These are phyloP conservation scores for Prunella himalayana DNA, from an alignment of 2,113 vertebrate species.

Conservation along the genomic window DNA sequence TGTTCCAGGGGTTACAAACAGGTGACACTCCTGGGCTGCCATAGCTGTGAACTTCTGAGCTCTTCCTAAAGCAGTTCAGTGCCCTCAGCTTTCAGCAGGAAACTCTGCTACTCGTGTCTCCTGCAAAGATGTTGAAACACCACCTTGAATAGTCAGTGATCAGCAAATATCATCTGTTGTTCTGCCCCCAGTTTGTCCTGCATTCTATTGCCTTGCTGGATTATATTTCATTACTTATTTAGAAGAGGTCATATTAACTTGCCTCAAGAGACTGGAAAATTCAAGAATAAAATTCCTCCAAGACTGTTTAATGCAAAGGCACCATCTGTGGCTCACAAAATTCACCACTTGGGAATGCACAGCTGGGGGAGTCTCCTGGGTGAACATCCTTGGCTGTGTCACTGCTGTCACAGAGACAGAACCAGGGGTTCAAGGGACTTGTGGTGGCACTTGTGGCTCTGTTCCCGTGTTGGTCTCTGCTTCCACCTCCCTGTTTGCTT, in stretches of 20 bases:
- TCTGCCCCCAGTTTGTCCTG: neutral
- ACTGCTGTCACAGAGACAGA: neutral
- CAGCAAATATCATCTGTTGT: neutral
- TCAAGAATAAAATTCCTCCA: neutral
- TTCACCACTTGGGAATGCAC: neutral
- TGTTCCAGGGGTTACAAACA: neutral
- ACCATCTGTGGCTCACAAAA: neutral
- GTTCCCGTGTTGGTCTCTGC: neutral
- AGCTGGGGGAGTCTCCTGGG: neutral
- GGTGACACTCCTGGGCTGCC: neutral
- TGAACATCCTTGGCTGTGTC: neutral
- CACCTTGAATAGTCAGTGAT: neutral
- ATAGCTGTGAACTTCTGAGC: rapidly evolving
- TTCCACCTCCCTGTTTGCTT: neutral
- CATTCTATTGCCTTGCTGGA: neutral
- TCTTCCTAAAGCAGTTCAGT: neutral
- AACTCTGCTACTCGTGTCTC: neutral
- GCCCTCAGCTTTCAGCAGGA: neutral
- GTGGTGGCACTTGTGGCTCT: neutral
- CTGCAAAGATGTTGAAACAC: neutral
- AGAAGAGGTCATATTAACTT: neutral
- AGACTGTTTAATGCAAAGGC: neutral
- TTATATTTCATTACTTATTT: neutral
- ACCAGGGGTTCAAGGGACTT: neutral
- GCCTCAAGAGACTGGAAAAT: neutral